These are phyloP conservation scores for Magallana nippona DNA, from an alignment of 2,888 invertebrate genomes.

Conservation along the genomic window DNA sequence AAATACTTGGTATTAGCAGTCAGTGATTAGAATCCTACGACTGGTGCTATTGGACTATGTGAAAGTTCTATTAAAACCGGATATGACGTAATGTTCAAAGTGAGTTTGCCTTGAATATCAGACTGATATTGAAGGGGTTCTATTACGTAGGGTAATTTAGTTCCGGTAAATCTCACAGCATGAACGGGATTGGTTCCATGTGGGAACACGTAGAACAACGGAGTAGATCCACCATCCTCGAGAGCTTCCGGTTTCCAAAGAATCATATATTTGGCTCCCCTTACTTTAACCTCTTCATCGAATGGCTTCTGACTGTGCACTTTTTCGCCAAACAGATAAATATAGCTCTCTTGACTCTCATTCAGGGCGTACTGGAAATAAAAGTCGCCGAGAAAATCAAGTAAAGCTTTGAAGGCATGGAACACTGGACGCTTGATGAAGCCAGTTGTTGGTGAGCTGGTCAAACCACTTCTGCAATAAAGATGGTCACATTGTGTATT, in stretches of 20 bases:
- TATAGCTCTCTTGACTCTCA: slow-evolving; percentile 60
- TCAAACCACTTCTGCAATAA: slow-evolving; percentile 67
- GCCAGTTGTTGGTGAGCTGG: slow-evolving; percentile 52
- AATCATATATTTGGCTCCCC: slow-evolving; percentile 6
- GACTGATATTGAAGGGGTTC: neutral
- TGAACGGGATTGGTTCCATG: neutral
- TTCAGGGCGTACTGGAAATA: slow-evolving; percentile 56
- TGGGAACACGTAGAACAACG: slow-evolving; percentile 14
- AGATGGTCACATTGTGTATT: slow-evolving; percentile 59
- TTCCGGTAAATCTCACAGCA: slow-evolving; percentile 4
- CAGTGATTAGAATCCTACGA: neutral
- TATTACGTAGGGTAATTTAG: neutral
- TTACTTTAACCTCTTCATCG: neutral
- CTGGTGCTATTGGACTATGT: neutral
- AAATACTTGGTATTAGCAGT: no score
- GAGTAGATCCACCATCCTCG: neutral
- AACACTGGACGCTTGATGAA: slow-evolving; percentile 64
- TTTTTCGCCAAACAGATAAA: slow-evolving; percentile 59
- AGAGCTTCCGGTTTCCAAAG: slow-evolving; percentile 1
- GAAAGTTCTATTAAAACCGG: slow-evolving; percentile 11
- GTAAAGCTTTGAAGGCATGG: slow-evolving; percentile 57
- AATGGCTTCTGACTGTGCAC: neutral
- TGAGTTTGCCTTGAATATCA: neutral
- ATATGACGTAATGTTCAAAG: slow-evolving; percentile 22
- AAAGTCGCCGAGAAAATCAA: slow-evolving; percentile 56